Conservation (phyloP, 2,888 invertebrate genomes). For the Microctonus hyperodae region DNA sequence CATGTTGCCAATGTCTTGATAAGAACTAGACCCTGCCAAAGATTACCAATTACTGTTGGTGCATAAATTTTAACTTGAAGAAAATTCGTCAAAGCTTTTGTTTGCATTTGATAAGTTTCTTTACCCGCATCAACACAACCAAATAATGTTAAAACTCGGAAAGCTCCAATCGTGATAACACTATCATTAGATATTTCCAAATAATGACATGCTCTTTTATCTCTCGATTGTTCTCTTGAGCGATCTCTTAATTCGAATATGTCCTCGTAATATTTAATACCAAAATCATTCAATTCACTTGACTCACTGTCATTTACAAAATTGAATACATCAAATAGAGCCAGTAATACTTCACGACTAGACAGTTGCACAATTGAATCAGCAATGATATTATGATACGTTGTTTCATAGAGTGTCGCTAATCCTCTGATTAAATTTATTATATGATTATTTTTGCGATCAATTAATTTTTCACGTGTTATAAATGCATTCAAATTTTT, state of each 20-base stretch:
- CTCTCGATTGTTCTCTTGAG: slow-evolving; percentile 24
- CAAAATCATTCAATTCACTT: background rate
- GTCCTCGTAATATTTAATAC: slow-evolving; percentile 30
- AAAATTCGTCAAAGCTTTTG: slow-evolving; percentile 46
- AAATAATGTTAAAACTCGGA: slow-evolving; percentile 48
- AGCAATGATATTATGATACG: slow-evolving; percentile 41
- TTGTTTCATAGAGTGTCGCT: slow-evolving; percentile 42
- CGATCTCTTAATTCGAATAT: slow-evolving; percentile 24
- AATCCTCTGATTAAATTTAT: slow-evolving; percentile 44
- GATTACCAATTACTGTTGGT: slow-evolving; percentile 40
- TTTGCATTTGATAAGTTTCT: slow-evolving; percentile 41
- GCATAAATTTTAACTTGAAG: slow-evolving; percentile 49
- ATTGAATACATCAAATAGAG: slow-evolving; percentile 43
- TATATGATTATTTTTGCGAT: slow-evolving; percentile 26
- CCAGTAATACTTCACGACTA: slow-evolving; percentile 38
- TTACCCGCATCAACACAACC: slow-evolving; percentile 43
- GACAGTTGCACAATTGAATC: slow-evolving; percentile 43
- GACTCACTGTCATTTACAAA: slow-evolving; percentile 31
- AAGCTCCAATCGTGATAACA: slow-evolving; percentile 45
- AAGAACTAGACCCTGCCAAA: slow-evolving; percentile 54
- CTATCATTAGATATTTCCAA: slow-evolving; percentile 33
- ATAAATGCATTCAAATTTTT: slow-evolving; percentile 38
- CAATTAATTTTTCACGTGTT: background rate
- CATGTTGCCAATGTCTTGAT: slow-evolving; percentile 52
- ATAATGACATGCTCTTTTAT: slow-evolving; percentile 1